Conservation (phyloP, 2,888 invertebrate genomes). For the Brassicogethes aeneus region DNA sequence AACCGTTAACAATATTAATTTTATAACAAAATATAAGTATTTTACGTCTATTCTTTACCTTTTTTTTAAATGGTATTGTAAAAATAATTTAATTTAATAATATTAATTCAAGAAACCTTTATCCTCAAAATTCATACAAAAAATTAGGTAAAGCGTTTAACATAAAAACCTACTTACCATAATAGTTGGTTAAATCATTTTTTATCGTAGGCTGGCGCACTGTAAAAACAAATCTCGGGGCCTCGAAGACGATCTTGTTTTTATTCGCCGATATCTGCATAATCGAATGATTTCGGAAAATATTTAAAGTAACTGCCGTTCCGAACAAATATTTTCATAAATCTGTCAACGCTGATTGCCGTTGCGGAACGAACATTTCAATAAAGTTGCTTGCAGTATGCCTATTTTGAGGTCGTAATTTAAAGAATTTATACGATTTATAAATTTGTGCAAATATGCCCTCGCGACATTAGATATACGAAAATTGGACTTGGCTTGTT, state of each 20-base stretch:
- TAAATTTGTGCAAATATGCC: background rate
- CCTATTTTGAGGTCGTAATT: background rate
- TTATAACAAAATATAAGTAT: no score
- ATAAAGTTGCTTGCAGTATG: conserved; percentile 20
- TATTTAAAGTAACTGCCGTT: conserved; percentile 43
- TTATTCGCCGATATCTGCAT: conserved; percentile 39
- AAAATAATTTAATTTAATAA: no score
- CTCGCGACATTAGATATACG: background rate
- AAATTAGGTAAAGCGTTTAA: no score
- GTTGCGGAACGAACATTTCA: conserved; percentile 31
- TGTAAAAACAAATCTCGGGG: conserved; percentile 13
- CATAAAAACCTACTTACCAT: no score
- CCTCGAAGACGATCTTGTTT: conserved; percentile 22
- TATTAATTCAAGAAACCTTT: no score
- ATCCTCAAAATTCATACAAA: no score
- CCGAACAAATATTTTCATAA: conserved; percentile 44
- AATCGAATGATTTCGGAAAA: conserved; percentile 42
- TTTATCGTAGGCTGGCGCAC: background rate
- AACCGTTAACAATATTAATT: no score
- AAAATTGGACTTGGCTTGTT: background rate
- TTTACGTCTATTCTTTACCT: no score
- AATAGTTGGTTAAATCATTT: background rate
- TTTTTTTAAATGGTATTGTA: no score
- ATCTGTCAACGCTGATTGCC: conserved; percentile 43
- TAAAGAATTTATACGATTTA: no score